These are phyloP conservation scores for Ophion slaviceki DNA, from an alignment of 2,888 invertebrate genomes.

Conservation along the genomic window DNA sequence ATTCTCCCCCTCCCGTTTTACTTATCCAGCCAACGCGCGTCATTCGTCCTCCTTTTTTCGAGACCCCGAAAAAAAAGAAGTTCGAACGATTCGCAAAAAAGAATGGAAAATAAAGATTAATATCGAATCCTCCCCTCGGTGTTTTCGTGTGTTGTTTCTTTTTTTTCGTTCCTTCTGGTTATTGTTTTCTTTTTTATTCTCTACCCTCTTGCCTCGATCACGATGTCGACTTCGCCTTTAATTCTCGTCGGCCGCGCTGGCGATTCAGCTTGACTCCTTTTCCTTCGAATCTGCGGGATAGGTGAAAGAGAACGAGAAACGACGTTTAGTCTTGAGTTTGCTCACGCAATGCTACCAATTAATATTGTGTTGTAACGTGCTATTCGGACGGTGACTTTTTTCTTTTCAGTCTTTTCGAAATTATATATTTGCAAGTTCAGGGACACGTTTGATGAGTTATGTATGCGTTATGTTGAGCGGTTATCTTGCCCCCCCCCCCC, in stretches of 20 bases:
- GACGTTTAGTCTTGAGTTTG: not conserved
- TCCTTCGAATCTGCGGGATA: conserved; percentile 88
- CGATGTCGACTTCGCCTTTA: conserved; percentile 68
- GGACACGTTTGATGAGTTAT: too few relatives aligned
- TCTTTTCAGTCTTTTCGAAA: not conserved
- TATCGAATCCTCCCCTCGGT: conserved; percentile 55
- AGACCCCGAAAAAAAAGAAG: conserved; percentile 23
- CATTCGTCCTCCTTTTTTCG: conserved; percentile 17
- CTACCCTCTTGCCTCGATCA: conserved; percentile 70
- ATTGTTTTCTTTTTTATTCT: conserved; percentile 50
- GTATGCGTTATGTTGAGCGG: too few relatives aligned
- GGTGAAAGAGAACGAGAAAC: conserved; percentile 58
- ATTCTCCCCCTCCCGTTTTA: conserved; percentile 27
- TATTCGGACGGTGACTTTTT: not conserved
- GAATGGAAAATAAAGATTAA: conserved; percentile 37
- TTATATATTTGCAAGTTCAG: not conserved
- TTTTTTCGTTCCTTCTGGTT: conserved; percentile 10
- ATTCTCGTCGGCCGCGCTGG: conserved; percentile 63
- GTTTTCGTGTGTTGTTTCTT: conserved; percentile 53
- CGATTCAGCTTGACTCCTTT: conserved; percentile 88
- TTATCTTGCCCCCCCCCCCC: too few relatives aligned
- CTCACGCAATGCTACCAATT: too few relatives aligned
- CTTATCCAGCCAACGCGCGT: conserved; percentile 1
- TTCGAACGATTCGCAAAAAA: conserved; percentile 26
- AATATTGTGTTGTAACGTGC: too few relatives aligned